A percentile compares a stretch with the other conserved stretches of the same genome.
These are phyloP conservation scores for Ceramica pisi DNA, from an alignment of 2,888 invertebrate species.

Conservation along the genomic window DNA sequence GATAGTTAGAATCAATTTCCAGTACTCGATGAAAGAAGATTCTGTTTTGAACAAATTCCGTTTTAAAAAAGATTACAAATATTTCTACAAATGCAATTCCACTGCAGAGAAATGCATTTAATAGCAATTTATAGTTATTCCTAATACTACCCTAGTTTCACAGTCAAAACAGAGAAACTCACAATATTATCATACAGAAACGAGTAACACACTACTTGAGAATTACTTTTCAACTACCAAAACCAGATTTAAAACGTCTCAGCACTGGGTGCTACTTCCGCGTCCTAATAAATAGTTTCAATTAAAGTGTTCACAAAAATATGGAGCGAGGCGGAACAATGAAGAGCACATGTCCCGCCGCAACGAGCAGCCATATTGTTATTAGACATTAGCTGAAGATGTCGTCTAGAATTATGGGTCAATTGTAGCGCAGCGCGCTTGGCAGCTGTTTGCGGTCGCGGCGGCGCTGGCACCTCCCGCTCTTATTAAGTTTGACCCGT, in stretches of 20 bases:
- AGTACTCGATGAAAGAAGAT: background rate
- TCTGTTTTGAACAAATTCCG: background rate
- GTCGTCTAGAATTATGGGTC: constrained; percentile 75
- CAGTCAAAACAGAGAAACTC: background rate
- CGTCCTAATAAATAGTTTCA: constrained; percentile 12
- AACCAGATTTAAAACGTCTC: background rate
- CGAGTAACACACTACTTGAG: background rate
- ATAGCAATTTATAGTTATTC: background rate
- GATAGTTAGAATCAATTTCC: background rate
- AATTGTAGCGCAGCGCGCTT: constrained; percentile 68
- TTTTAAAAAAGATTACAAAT: background rate
- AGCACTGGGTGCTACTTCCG: background rate
- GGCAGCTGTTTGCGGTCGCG: constrained; percentile 69
- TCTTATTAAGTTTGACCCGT: constrained; percentile 79
- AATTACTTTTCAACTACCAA: background rate
- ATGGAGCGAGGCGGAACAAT: constrained; percentile 44
- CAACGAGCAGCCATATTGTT: constrained; percentile 68
- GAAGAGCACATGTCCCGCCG: constrained; percentile 59
- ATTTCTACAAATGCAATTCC: too few relatives aligned
- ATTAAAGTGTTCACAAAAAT: constrained; percentile 44
- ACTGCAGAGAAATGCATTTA: background rate
- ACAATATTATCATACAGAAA: background rate
- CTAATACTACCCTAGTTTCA: background rate
- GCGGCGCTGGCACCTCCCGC: constrained; percentile 57
- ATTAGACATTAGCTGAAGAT: constrained; percentile 72